These are phyloP conservation scores for Ichneumoninae sp. DNA, from an alignment of 2,888 invertebrate species.

Conservation along the genomic window DNA sequence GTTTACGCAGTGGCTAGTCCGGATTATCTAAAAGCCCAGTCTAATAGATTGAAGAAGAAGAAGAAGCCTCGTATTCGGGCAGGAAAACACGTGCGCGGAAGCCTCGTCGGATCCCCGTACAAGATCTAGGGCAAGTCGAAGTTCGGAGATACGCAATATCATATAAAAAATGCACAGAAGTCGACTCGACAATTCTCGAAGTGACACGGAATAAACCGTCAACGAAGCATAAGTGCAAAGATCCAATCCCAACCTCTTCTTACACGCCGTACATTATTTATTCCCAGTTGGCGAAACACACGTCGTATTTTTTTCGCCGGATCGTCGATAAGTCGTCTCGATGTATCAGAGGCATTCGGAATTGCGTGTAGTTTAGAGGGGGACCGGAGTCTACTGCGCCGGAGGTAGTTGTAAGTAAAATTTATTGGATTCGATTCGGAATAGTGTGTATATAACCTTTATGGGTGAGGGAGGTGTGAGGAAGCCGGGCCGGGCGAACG, in stretches of 20 bases:
- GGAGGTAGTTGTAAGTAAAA: conserved; percentile 21
- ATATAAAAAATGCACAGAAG: not conserved
- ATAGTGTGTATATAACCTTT: not conserved
- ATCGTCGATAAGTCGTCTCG: not conserved
- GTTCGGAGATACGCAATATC: not conserved
- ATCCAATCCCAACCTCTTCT: not conserved
- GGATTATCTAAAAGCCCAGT: too few species aligned
- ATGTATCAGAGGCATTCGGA: not conserved
- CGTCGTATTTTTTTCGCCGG: not conserved
- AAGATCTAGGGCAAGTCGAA: not conserved
- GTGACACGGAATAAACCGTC: not conserved
- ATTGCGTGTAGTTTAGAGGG: not conserved
- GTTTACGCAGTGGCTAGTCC: too few species aligned
- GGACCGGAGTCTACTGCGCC: not conserved
- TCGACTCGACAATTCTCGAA: not conserved
- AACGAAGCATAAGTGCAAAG: not conserved
- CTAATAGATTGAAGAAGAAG: too few species aligned
- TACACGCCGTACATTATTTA: not conserved
- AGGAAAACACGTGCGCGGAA: not conserved
- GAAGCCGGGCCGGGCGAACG: not conserved
- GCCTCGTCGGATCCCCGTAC: not conserved
- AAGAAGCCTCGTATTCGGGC: not conserved
- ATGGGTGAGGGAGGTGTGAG: conserved; percentile 5
- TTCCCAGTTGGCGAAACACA: not conserved
- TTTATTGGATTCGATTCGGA: conserved; percentile 50